Base-by-base conservation (phyloP, 1,140 invertebrate species). In the Lepidurus couesii region DNA sequence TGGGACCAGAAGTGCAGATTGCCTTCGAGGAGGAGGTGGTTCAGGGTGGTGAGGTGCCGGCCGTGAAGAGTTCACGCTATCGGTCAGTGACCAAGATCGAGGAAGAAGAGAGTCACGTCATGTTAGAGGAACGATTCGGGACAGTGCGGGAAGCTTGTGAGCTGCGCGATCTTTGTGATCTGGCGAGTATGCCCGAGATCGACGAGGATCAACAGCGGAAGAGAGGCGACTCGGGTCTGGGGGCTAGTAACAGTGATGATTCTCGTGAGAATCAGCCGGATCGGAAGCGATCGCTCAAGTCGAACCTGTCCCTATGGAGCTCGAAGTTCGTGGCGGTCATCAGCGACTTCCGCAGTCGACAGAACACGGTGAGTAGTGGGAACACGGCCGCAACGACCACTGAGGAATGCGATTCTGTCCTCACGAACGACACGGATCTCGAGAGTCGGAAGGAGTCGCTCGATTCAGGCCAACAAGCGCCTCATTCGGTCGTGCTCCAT, bases 1-100 rank as follows among this genome's bases (percentile, higher is more conserved):
- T 80, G 3, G 79, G 79, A n/a, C 79, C 79, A 24, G 79, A 80
- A 13, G 76, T 80, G 24, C 42, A 79, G 76, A 42, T 65, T 11
- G 79, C 79, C 11, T 80, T 80, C 42, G 21, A 73, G 13, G 21
- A 42, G 73, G 73, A 47, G 42, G 34, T 34, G 53, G 2, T 26
- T 65, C 42, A 4, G 26, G 44, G 65, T 16, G 13, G 9, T 9
- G 76, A 77, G n/a, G 42, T 21, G n/a, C 7, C 43, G 16, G 16
- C 26, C 8, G 1, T 34, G 34, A 42, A 47, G 11, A 47, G 44
- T n/a, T 47, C 42, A 11, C 11, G 11, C 26, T 11, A 76, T 53
- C 11, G 24, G 43, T 16, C 44, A 3, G 42, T 16, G 26, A 42
- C 76, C 21, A 47, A 47, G 45, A 47, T 24, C 16, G 8, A 77